Conservation (phyloP, 1,140 invertebrate genomes). For the Drosophila repletoides region DNA sequence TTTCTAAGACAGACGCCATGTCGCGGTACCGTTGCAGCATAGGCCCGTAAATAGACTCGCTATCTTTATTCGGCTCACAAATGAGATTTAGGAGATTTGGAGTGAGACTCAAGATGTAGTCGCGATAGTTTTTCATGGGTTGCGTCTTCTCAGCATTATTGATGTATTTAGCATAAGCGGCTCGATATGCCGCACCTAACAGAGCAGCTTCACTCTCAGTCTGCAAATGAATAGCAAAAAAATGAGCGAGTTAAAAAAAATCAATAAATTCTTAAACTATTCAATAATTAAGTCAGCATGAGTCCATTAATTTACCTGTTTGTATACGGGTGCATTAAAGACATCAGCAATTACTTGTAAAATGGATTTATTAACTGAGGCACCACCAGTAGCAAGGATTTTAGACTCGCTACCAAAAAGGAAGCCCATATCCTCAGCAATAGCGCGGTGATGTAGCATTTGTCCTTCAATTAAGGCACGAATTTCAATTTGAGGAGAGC, state of each 20-base stretch:
- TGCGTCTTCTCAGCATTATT: conserved; percentile 10
- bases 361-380: conserved; percentile 91
- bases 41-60: conserved; percentile 85
- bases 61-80: conserved; percentile 86
- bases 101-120: conserved; percentile 66
- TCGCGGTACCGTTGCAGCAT: conserved; percentile 86
- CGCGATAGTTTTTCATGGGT: conserved; percentile 43
- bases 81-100: conserved; percentile 82
- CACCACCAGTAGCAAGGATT: conserved; percentile 95
- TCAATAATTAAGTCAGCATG: background rate
- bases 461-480: conserved; percentile 96
- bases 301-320: conserved; percentile 85
- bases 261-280: no score
- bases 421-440: conserved; percentile 92
- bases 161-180: conserved; percentile 86
- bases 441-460: conserved; percentile 91
- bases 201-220: conserved; percentile 92
- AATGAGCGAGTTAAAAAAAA: background rate
- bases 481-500: conserved; percentile 90
- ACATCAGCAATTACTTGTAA: conserved; percentile 95
- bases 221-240: conserved; percentile 71
- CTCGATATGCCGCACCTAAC: conserved; percentile 92
- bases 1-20: conserved; percentile 72
- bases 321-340: conserved; percentile 95
- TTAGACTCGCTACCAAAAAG: conserved; percentile 82